Conservation (phyloP, 2,888 invertebrate species). For the Perdita meconis region DNA sequence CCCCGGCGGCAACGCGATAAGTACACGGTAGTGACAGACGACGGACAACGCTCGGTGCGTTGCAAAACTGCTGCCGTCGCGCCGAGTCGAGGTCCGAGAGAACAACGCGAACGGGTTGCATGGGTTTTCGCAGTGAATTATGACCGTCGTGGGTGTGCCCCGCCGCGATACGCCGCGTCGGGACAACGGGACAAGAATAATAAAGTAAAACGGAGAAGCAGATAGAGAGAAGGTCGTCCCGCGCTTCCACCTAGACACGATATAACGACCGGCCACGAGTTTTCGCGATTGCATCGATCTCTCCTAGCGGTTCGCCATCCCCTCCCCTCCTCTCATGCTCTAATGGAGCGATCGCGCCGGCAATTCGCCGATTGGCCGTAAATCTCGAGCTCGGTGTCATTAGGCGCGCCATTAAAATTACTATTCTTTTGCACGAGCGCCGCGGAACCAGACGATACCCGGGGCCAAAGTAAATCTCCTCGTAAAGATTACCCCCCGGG, state of each 20-base stretch:
- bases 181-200: constrained; percentile 71
- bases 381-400: constrained; percentile 74
- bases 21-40: constrained; percentile 67
- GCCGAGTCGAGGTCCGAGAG: constrained; percentile 22
- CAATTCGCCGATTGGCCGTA: constrained; percentile 81
- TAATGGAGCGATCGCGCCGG: constrained; percentile 65
- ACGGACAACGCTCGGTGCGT: constrained; percentile 50
- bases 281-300: constrained; percentile 67
- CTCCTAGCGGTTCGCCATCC: constrained; percentile 34
- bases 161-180: constrained; percentile 58
- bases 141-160: constrained; percentile 74
- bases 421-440: constrained; percentile 53
- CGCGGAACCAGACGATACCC: neutral
- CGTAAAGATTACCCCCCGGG: constrained; percentile 50
- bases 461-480: constrained; percentile 14
- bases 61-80: constrained; percentile 60
- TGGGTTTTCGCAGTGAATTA: constrained; percentile 76
- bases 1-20: constrained; percentile 63
- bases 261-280: constrained; percentile 67
- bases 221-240: constrained; percentile 64
- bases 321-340: too few species aligned
- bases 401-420: constrained; percentile 72
- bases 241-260: constrained; percentile 60
- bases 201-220: constrained; percentile 70
- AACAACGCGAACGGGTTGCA: constrained; percentile 62